These are phyloP conservation scores for Beroe forskalii DNA, from an alignment of 37 sponge, comb jelly and placozoan species.

Conservation along the genomic window DNA sequence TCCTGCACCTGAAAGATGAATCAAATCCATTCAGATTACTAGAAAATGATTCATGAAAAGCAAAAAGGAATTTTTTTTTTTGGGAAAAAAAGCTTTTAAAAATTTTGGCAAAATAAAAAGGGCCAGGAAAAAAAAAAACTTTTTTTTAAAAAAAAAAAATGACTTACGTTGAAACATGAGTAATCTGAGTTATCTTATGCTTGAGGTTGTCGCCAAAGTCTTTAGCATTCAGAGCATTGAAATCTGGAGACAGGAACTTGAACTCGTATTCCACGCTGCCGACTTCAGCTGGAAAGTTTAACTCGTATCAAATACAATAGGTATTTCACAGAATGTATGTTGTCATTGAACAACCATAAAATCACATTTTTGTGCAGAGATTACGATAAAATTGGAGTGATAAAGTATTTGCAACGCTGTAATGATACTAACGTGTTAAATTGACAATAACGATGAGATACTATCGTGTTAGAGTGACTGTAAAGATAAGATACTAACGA, in stretches of 20 bases:
- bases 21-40: neutral
- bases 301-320: neutral
- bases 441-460: too few species aligned
- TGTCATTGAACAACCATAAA: too few species aligned
- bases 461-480: too few species aligned
- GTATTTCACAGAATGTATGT: neutral
- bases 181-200: neutral
- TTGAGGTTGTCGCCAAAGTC: neutral
- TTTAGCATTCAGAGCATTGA: neutral
- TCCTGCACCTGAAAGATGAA: neutral
- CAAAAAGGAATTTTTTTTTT: too few species aligned
- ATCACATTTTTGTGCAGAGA: too few species aligned
- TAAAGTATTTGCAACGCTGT: too few species aligned
- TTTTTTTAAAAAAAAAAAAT: too few species aligned
- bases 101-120: too few species aligned
- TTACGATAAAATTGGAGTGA: too few species aligned
- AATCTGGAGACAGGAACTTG: neutral
- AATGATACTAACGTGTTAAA: too few species aligned
- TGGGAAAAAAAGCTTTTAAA: too few species aligned
- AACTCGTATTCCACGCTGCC: conserved; percentile 32
- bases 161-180: neutral
- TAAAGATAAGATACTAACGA: neutral
- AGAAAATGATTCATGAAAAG: conserved; percentile 26
- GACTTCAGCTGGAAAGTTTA: neutral
- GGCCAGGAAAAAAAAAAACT: too few species aligned